Evolutionary conservation across 1,140 invertebrate species (phyloP).

Genomic region (Holcopasites calliopsidis): DNA sequence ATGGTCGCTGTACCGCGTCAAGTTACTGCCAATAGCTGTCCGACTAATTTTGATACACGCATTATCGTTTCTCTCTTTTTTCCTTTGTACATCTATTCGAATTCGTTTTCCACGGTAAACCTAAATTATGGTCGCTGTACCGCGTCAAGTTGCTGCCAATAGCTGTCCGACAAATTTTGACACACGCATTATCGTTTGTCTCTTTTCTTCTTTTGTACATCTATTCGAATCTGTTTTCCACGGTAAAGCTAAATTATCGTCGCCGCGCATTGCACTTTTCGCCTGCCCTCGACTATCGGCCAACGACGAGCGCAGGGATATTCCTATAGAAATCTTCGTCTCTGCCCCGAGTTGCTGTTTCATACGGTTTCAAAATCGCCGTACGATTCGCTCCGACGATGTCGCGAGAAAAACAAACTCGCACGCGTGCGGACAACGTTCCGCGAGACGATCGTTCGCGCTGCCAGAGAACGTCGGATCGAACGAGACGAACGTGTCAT

Average conservation of each 20-base stretch:
- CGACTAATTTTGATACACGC: not conserved
- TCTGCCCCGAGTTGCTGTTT: constrained; percentile 8
- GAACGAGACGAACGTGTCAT: constrained; percentile 9
- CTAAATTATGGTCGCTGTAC: too few relatives aligned
- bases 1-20: too few relatives aligned
- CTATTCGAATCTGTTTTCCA: not conserved
- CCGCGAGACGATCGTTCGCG: constrained; percentile 2
- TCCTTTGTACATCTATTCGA: not conserved
- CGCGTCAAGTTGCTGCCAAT: too few relatives aligned
- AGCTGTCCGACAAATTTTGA: not conserved
- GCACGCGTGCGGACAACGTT: not conserved
- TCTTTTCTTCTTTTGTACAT: not conserved
- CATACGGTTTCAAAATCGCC: constrained; percentile 35
- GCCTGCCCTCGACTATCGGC: constrained; percentile 8
- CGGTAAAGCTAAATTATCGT: not conserved
- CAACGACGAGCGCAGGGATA: not conserved
- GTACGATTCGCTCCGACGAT: not conserved
- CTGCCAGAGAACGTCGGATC: constrained; percentile 6
- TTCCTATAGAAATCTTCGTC: not conserved
- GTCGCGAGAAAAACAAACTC: constrained; percentile 25
- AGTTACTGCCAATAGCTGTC: constrained; percentile 12
- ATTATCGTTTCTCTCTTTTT: not conserved
- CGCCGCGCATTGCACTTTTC: not conserved
- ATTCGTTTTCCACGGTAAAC: not conserved
- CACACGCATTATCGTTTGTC: not conserved